Evolutionary conservation across 2,888 invertebrate species (phyloP).

Genomic region (Aspidapion aeneum): DNA sequence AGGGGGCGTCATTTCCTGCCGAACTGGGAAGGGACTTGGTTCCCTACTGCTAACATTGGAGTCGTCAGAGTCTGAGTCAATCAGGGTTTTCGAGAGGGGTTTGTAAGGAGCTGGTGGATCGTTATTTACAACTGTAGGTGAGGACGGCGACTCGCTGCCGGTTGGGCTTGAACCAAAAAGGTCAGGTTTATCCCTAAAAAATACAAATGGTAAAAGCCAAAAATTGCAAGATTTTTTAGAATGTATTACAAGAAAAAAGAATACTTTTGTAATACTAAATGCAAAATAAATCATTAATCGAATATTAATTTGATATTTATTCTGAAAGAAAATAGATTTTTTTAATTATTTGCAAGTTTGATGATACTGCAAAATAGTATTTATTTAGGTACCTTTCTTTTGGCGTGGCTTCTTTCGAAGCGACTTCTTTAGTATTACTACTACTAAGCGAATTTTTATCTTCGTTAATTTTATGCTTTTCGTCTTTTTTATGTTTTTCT

Average conservation of each 20-base stretch:
- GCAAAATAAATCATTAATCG: no score
- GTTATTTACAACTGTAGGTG: conserved; percentile 15
- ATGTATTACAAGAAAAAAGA: not conserved
- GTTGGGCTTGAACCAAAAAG: conserved; percentile 31
- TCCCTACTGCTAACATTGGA: conserved; percentile 39
- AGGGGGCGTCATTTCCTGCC: conserved; percentile 22
- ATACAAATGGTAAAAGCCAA: not conserved
- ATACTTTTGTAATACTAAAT: no score
- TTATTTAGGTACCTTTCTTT: conserved; percentile 19
- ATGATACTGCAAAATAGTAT: no score
- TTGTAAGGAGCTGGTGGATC: conserved; percentile 26
- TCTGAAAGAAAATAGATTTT: no score
- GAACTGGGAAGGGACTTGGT: conserved; percentile 32
- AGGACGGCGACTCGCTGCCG: conserved; percentile 27
- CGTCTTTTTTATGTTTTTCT: conserved; percentile 52
- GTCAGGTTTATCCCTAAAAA: conserved; percentile 31
- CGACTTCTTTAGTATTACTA: conserved; percentile 40
- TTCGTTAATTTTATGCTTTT: conserved; percentile 55
- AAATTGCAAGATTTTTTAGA: not conserved
- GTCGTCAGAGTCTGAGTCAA: conserved; percentile 41
- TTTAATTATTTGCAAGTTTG: no score
- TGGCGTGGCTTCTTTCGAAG: conserved; percentile 24
- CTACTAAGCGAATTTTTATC: conserved; percentile 51
- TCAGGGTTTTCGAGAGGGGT: conserved; percentile 1
- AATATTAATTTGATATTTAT: no score